Evolutionary conservation across 2,888 invertebrate genomes (phyloP).

Genomic region (Caenorhabditis japonica): DNA sequence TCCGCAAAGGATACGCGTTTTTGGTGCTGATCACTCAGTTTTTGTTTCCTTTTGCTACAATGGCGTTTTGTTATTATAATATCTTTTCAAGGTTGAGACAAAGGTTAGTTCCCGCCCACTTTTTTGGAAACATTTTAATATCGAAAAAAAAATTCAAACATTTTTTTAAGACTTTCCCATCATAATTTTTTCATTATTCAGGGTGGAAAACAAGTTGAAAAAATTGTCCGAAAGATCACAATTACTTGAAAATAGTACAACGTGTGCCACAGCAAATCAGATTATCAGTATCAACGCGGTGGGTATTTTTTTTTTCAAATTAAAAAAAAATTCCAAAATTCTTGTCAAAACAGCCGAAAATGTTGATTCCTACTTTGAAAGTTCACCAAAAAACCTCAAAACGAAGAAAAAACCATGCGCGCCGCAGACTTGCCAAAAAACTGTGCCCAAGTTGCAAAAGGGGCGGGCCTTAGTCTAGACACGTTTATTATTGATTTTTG

Average conservation of each 20-base stretch:
- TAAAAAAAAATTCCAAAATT: neutral
- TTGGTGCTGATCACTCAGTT: constrained; percentile 92
- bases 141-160: neutral
- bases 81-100: constrained; percentile 80
- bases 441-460: too few relatives aligned
- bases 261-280: constrained; percentile 35
- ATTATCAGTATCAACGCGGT: constrained; percentile 39
- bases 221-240: constrained; percentile 72
- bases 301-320: constrained; percentile 2
- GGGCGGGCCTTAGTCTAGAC: too few relatives aligned
- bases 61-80: constrained; percentile 95
- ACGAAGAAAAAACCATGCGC: too few relatives aligned
- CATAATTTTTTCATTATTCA: constrained; percentile 13
- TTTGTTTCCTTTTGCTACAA: constrained; percentile 91
- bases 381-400: too few relatives aligned
- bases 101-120: constrained; percentile 47
- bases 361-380: neutral
- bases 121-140: too few relatives aligned
- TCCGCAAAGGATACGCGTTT: constrained; percentile 86
- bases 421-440: too few relatives aligned
- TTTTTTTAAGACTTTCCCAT: neutral
- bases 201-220: constrained; percentile 70
- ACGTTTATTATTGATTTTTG: too few relatives aligned
- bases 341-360: neutral
- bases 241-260: constrained; percentile 62